These are phyloP conservation scores for Ennomos quercinarius DNA, from an alignment of 2,888 invertebrate genomes.

Conservation along the genomic window DNA sequence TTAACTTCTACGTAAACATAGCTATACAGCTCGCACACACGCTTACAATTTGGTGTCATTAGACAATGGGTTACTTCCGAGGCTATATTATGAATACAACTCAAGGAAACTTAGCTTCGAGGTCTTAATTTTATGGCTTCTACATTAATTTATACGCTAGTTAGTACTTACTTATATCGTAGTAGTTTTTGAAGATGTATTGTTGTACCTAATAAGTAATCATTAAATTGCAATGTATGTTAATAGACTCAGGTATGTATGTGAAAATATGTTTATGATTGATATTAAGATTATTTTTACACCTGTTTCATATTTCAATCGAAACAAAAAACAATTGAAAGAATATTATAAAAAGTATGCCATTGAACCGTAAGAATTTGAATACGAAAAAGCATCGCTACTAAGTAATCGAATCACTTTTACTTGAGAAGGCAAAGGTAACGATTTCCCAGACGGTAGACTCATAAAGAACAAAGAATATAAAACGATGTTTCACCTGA, in stretches of 20 bases:
- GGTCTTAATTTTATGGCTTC: too few relatives aligned
- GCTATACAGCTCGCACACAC: slow-evolving; percentile 21
- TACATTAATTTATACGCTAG: too few relatives aligned
- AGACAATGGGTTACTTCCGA: slow-evolving; percentile 33
- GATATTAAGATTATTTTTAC: slow-evolving; percentile 8
- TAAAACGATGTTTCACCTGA: slow-evolving; percentile 33
- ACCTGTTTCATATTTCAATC: slow-evolving; percentile 5
- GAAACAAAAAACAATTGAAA: background rate
- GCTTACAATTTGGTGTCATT: slow-evolving; percentile 30
- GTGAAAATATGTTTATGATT: slow-evolving; percentile 1
- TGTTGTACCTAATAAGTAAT: too few relatives aligned
- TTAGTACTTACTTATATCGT: too few relatives aligned
- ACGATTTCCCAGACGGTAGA: slow-evolving; percentile 23
- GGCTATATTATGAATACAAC: slow-evolving; percentile 15
- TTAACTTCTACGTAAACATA: slow-evolving; percentile 16
- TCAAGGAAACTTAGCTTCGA: slow-evolving; percentile 7
- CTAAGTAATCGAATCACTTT: slow-evolving; percentile 29
- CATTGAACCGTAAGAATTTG: slow-evolving; percentile 18
- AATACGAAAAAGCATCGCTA: slow-evolving; percentile 21
- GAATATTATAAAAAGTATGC: slow-evolving; percentile 3
- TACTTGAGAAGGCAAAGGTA: slow-evolving; percentile 30
- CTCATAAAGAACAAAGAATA: slow-evolving; percentile 16
- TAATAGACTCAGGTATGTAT: too few relatives aligned
- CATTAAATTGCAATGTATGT: too few relatives aligned
- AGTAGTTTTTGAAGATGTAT: too few relatives aligned